phyloP scores from a whole-genome alignment of 2,888 invertebrate species.

The Platypus cylindrus region DNA sequence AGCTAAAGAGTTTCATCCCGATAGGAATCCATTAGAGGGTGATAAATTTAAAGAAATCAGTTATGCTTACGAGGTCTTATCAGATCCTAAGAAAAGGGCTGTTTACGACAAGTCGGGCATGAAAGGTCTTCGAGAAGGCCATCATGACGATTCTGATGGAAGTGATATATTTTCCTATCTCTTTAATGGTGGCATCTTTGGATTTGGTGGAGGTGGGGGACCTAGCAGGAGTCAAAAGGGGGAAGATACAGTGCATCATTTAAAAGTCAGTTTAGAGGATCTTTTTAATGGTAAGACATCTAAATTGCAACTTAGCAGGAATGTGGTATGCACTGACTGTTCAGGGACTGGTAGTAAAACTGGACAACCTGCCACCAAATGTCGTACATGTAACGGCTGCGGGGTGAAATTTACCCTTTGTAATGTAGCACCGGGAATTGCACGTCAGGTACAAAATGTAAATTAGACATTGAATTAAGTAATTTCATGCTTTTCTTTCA shows the following conservation, averaged over 20 bases:
- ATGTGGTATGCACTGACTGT: slow-evolving; percentile 66
- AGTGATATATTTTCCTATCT: slow-evolving; percentile 59
- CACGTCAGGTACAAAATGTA: slow-evolving; percentile 15
- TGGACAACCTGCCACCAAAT: slow-evolving; percentile 45
- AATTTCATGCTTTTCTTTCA: too few species aligned
- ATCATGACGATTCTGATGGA: slow-evolving; percentile 35
- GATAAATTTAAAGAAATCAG: slow-evolving; percentile 94
- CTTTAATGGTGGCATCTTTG: slow-evolving; percentile 55
- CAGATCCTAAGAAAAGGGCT: slow-evolving; percentile 75
- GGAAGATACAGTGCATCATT: slow-evolving; percentile 72
- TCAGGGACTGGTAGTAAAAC: slow-evolving; percentile 64
- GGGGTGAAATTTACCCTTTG: slow-evolving; percentile 63
- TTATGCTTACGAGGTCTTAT: slow-evolving; percentile 86
- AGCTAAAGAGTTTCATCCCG: slow-evolving; percentile 88
- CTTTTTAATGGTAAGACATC: slow-evolving; percentile 81
- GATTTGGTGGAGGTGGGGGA: slow-evolving; percentile 37
- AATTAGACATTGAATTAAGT: too few species aligned
- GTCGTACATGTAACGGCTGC: slow-evolving; percentile 64
- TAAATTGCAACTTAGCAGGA: slow-evolving; percentile 70
- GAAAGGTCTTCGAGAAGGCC: slow-evolving; percentile 58
- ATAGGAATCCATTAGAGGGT: slow-evolving; percentile 80
- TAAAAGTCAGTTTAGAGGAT: slow-evolving; percentile 80
- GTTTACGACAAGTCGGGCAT: slow-evolving; percentile 79
- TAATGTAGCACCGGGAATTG: slow-evolving; percentile 16
- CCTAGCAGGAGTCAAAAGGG: slow-evolving; percentile 49